A percentile compares a stretch with the other conserved stretches of the same genome.
Evolutionary conservation across 1,140 invertebrate species (phyloP).

Genomic region (Arion vulgaris): DNA sequence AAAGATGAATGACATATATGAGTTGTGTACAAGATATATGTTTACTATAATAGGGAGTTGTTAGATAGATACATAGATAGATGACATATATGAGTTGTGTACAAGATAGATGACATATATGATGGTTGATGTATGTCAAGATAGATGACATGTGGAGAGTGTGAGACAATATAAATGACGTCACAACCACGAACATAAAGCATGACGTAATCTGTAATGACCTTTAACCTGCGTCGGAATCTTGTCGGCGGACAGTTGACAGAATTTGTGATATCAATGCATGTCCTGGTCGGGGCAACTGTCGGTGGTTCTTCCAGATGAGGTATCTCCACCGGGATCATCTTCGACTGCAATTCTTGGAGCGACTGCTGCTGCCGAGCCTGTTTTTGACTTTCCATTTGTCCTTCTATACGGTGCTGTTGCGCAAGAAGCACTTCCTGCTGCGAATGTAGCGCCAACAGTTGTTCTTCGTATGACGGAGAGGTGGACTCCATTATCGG

Average conservation of each 20-base stretch:
- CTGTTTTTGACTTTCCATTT: background rate
- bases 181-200: too few relatives aligned
- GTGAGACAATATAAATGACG: too few relatives aligned
- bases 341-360: background rate
- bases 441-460: background rate
- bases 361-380: background rate
- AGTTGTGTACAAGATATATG: too few relatives aligned
- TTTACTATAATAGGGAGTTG: too few relatives aligned
- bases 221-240: conserved; percentile 6
- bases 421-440: background rate
- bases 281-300: background rate
- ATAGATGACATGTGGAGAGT: too few relatives aligned
- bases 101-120: too few relatives aligned
- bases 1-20: too few relatives aligned
- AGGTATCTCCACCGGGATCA: background rate
- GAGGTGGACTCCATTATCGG: background rate
- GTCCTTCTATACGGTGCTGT: background rate
- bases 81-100: too few relatives aligned
- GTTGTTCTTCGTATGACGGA: background rate
- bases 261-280: background rate
- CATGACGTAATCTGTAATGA: too few relatives aligned
- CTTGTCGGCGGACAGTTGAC: background rate
- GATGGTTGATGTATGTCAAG: too few relatives aligned
- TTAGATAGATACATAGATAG: too few relatives aligned
- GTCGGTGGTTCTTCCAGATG: background rate